Base-by-base conservation (phyloP, 2,113 vertebrate genomes). In the Clarias gariepinus region DNA sequence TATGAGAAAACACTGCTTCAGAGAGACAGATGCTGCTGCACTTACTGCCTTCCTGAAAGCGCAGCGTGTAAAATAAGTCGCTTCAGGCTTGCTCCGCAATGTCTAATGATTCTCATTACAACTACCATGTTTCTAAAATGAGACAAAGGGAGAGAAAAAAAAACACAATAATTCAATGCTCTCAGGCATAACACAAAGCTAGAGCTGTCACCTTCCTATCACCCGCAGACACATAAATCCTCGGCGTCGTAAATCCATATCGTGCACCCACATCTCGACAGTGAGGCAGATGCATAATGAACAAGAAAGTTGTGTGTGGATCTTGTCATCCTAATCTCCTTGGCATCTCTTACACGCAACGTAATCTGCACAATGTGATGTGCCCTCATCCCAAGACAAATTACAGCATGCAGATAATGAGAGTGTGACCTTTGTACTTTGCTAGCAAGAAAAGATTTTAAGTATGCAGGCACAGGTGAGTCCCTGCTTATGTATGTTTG, bases 361-460 rank as follows among this genome's bases (percentile, higher is more conserved):
- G 9, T 25, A 66, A 86, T 61, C 19, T n/a, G 60, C 16, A 33
- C 55, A 80, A 21, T 60, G 30, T 47, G 66, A 86, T 71, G 69
- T 83, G 36, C 55, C 85, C 76, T 58, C 57, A 71, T 84, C 76
- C 23, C 33, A 19, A 77, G 83, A 85, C 76, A 69, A 85, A 89
- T 85, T 87, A 87, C 57, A 78, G 68, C 81, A 30, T 23, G 60
- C 41, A 57, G 86, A 84, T 89, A 85, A 89, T 87, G 86, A 87
- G 69, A 69, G 63, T 25, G 8, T 52, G 86, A 85, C 86, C 88
- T 87, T 30, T 79, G 74, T 33, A 66, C 83, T 73, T 81, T 60
- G 57, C 41, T 47, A 33, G 8, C 61, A 66, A 77, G 81, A 11
- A 79, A 81, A 82, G 58, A 66, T 85, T 80, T 86, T 74, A 25